Percentiles rank a stretch among this genome's conserved stretches.
Conservation (phyloP, 2,888 invertebrate genomes). For the Crossocerus cetratus region DNA sequence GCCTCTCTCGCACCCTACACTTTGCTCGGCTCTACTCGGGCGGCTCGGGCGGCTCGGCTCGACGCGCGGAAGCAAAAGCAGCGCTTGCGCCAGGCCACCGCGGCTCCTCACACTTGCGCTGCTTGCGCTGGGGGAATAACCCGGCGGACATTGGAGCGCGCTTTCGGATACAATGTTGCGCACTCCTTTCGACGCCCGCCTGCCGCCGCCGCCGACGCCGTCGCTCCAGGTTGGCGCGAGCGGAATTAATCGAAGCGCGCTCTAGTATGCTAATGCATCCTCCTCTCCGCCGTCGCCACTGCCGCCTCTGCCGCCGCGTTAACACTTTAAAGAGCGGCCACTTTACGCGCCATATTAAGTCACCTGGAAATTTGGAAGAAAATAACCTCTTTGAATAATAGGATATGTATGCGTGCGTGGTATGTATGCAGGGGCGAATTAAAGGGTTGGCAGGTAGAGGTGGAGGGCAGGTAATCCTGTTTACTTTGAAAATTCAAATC, state of each 20-base stretch:
- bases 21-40: not conserved
- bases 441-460: not conserved
- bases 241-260: slow-evolving; percentile 57
- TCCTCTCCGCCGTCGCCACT: not conserved
- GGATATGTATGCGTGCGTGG: too few species aligned
- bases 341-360: too few species aligned
- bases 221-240: slow-evolving; percentile 35
- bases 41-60: too few species aligned
- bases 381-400: too few species aligned
- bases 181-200: not conserved
- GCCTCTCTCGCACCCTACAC: not conserved
- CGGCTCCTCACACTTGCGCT: too few species aligned
- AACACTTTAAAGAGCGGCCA: too few species aligned
- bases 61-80: not conserved
- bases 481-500: too few species aligned
- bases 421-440: too few species aligned
- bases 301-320: not conserved
- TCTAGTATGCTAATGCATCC: too few species aligned
- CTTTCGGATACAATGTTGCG: slow-evolving; percentile 4
- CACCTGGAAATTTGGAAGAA: too few species aligned
- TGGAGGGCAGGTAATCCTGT: not conserved
- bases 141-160: slow-evolving; percentile 53
- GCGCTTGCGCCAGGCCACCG: too few species aligned
- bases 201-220: too few species aligned
- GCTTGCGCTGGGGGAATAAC: slow-evolving; percentile 40